Evolutionary conservation across 1,140 invertebrate species (phyloP).

Genomic region (Drosophila kurseongensis): DNA sequence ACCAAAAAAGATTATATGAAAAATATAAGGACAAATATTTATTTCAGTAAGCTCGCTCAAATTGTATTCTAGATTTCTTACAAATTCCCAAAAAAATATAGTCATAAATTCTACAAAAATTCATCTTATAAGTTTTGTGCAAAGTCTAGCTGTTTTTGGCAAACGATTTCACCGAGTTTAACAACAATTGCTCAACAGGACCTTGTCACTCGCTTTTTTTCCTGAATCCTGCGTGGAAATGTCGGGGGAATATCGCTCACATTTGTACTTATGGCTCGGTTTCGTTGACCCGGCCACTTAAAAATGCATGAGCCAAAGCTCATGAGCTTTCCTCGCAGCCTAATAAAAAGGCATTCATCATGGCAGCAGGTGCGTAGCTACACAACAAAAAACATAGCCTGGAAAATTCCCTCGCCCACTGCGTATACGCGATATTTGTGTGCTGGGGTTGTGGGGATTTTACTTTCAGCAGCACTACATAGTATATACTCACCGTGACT

Average conservation of each 20-base stretch:
- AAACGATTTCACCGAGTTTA: background rate
- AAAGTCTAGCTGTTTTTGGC: background rate
- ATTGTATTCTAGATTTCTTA: no score
- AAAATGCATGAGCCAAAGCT: conserved; percentile 67
- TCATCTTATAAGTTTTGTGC: no score
- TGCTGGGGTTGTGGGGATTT: background rate
- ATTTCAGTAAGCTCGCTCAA: no score
- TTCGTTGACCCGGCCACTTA: conserved; percentile 49
- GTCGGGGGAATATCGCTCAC: background rate
- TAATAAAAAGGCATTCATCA: conserved; percentile 69
- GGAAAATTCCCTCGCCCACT: background rate
- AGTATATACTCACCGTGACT: conserved; percentile 83
- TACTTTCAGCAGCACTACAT: background rate
- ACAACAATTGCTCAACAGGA: background rate
- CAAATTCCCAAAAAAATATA: no score
- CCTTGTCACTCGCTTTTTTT: background rate
- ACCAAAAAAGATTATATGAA: no score
- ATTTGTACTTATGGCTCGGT: conserved; percentile 15
- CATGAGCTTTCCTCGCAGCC: conserved; percentile 37
- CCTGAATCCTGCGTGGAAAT: background rate
- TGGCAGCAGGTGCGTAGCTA: conserved; percentile 38
- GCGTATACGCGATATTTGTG: conserved; percentile 23
- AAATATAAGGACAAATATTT: no score
- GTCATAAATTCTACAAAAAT: no score
- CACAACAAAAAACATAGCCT: background rate